Base-by-base conservation (phyloP, 2,797 vertebrate genomes). In the Limosa lapponica region DNA sequence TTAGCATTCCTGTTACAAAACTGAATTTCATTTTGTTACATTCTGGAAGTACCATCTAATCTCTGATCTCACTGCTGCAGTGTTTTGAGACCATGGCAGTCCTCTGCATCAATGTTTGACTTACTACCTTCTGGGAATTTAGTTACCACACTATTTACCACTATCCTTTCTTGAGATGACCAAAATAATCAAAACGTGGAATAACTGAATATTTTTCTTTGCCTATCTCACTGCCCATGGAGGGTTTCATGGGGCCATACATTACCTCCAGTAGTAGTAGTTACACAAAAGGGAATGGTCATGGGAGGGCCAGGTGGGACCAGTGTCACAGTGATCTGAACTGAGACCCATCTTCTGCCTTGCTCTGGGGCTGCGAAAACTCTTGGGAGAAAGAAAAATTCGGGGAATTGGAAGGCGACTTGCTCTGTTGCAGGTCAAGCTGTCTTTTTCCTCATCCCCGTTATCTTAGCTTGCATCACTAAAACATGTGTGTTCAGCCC, bases 21-120 rank as follows among this genome's bases (percentile, higher is more conserved):
- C 17, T 30, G 28, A 87, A 74, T 87, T 89, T 74, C n/a, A 64
- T 94, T 92, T 86, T 85, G 5, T 71, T 89, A 49, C 55, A 44
- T 89, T 82, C 65, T 91, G 48, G 64, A 67, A 86, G 52, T 30
- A 16, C 25, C 39, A 61, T 74, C 71, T 93, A 91, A 85, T 90
- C 82, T 91, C 74, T 59, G 52, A 67, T 84, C 64, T 90, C 72
- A 57, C 48, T 7, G 6, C 71, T 86, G 65, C 16, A 0, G 9
- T 28, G 37, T 85, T 83, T 77, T 67, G 58, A 75, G 71, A 62
- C 49, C 36, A 49, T 4, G 2, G 48, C 57, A 67, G 27, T 43
- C 30, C 70, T 94, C 64, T 93, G 65, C 54, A 70, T n/a, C 51
- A 44, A n/a, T 43, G 64, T 80, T 92, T 86, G 79, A 81, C 44